Base-by-base conservation (phyloP, 1,140 invertebrate species). In the Drosophila lini region DNA sequence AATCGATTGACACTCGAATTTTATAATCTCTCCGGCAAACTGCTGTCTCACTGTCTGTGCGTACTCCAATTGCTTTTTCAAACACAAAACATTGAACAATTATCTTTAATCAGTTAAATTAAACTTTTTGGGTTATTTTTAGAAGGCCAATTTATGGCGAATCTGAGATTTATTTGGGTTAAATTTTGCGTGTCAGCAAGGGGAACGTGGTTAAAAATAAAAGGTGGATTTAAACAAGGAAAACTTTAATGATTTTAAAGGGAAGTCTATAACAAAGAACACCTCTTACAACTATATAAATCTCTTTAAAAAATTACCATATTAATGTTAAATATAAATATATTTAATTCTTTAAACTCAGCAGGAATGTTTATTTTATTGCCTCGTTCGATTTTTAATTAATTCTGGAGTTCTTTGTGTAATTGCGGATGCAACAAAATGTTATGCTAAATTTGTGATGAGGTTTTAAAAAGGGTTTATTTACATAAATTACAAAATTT, bases 31-130 rank as follows among this genome's bases (percentile, higher is more conserved):
- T 32, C 1, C 16, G 16, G 3, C 34, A 58, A 71, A 59, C 22
- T 50, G 68, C 64, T 71, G 52, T 59, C 52, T 71, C 67, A 71
- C 47, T 53, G 65, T 42, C 65, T 53, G 45, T 67, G 62, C 61
- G 61, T 71, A 48, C 36, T 41, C 42, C 42, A 32, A 71, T 41
- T 36, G 32, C 2, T 11, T 40, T 36, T 57, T 25, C n/a, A 58
- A 71, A 59, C 44, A 48, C 44, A 71, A 71, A 63, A 70, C 52
- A 31, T 7, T 22, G 2, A 57, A 40, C 41, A 44, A 53, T 67
- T 65, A 53, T 65, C 32, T 53, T 44, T 38, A 59, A 71, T 71
- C 68, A 41, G 65, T n/a, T 36, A 31, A 50, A 71, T 52, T 57
- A 58, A 47, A n/a, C 34, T 48, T 19, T 25, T 4, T 11, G 56